Conservation (phyloP, 2,888 invertebrate genomes). For the Drosophila anomalata region DNA sequence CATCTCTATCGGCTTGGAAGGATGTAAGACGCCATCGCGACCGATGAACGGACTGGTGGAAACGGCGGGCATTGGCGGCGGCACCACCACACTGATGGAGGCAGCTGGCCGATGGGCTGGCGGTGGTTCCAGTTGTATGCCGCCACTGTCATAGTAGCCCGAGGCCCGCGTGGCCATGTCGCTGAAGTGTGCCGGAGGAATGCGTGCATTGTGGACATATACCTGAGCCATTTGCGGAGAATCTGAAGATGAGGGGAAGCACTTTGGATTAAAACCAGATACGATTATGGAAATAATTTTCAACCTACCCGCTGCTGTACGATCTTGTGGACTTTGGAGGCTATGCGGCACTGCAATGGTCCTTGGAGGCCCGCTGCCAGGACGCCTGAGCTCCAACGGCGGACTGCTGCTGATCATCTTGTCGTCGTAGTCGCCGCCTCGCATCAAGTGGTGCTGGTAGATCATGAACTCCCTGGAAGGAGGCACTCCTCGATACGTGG, state of each 20-base stretch:
- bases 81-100: constrained; percentile 83
- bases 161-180: constrained; percentile 82
- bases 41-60: constrained; percentile 71
- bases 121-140: constrained; percentile 85
- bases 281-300: too few relatives aligned
- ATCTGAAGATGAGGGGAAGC: constrained; percentile 79
- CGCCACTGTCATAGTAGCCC: constrained; percentile 85
- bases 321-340: constrained; percentile 89
- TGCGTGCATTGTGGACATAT: constrained; percentile 85
- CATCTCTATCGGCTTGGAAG: constrained; percentile 81
- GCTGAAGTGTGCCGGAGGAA: constrained; percentile 84
- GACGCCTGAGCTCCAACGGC: constrained; percentile 89
- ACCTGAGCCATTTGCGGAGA: constrained; percentile 89
- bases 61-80: constrained; percentile 74
- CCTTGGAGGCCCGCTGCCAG: constrained; percentile 85
- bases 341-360: constrained; percentile 88
- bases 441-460: constrained; percentile 84
- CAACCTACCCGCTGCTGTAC: constrained; percentile 87
- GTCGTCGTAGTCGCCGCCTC: constrained; percentile 82
- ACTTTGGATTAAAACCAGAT: background rate
- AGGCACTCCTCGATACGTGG: constrained; percentile 82
- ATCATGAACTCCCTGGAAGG: constrained; percentile 80
- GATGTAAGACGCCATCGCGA: constrained; percentile 71
- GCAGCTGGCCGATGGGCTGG: constrained; percentile 85
- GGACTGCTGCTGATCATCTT: constrained; percentile 87